These are phyloP conservation scores for Drosophila putrida DNA, from an alignment of 2,888 invertebrate species.

Conservation along the genomic window DNA sequence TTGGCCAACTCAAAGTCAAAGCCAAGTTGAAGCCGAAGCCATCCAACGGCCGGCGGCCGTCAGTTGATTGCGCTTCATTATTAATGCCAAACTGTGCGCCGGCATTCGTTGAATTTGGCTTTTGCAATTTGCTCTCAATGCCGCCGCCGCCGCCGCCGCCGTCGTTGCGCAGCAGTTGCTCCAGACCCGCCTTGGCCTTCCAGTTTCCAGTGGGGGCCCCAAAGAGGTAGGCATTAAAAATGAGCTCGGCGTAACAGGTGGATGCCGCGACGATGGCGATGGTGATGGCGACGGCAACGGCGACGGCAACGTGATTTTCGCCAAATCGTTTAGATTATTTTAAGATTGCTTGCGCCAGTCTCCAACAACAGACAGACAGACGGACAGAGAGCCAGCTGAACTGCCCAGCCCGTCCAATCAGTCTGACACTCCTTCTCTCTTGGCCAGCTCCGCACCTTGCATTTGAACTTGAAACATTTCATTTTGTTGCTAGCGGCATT, in stretches of 20 bases:
- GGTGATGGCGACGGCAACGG: constrained; percentile 43
- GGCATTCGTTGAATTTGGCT: constrained; percentile 84
- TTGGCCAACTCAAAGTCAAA: constrained; percentile 18
- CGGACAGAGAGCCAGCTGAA: constrained; percentile 25
- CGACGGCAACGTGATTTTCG: constrained; percentile 77
- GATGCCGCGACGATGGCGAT: constrained; percentile 58
- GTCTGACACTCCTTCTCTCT: constrained; percentile 64
- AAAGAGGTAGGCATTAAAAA: constrained; percentile 73
- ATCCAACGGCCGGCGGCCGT: constrained; percentile 60
- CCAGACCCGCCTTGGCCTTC: constrained; percentile 47
- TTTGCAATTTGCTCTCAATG: constrained; percentile 83
- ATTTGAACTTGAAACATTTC: constrained; percentile 82
- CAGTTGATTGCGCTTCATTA: constrained; percentile 83
- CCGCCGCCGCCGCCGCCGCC: constrained; percentile 53
- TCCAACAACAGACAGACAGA: constrained; percentile 36
- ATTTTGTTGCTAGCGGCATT: constrained; percentile 73
- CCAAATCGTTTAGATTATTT: constrained; percentile 82
- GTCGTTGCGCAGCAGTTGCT: constrained; percentile 36
- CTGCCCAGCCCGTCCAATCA: constrained; percentile 42
- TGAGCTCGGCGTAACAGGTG: constrained; percentile 83
- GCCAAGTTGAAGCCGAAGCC: constrained; percentile 42
- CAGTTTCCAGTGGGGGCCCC: constrained; percentile 5
- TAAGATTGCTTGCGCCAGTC: constrained; percentile 80
- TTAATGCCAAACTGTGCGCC: constrained; percentile 82
- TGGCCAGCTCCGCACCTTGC: constrained; percentile 71